These are phyloP conservation scores for Pipistrellus pygmaeus DNA, from an alignment of 2,797 vertebrate species.

Conservation along the genomic window DNA sequence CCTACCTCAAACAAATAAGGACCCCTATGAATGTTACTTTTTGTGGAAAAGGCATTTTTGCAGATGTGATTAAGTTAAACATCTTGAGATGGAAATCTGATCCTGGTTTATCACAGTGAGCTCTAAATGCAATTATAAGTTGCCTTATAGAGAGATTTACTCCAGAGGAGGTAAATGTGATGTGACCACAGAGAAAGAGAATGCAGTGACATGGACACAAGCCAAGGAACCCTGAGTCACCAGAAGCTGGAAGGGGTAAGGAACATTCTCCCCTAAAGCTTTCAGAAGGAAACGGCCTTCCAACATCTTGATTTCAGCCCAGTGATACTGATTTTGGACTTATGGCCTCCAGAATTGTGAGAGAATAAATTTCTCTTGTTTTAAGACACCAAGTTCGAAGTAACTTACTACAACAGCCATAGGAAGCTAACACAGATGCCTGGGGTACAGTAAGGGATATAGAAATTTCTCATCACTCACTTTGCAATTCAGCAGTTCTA, in stretches of 20 bases:
- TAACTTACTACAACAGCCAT: background rate
- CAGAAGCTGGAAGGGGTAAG: background rate
- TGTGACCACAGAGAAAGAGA: background rate
- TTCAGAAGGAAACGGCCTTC: background rate
- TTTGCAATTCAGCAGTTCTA: slow-evolving; percentile 8
- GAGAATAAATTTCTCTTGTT: background rate
- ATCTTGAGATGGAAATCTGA: background rate
- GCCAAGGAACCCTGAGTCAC: background rate
- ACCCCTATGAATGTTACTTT: background rate
- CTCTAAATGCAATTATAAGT: background rate
- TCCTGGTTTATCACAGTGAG: background rate
- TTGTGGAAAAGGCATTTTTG: background rate
- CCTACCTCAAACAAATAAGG: background rate
- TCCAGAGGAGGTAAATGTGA: background rate
- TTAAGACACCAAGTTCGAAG: background rate
- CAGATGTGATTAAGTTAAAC: background rate
- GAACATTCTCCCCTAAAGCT: background rate
- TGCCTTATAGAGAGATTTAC: background rate
- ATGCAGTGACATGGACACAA: background rate
- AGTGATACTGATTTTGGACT: background rate
- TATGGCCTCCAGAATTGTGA: background rate
- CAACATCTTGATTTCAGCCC: background rate
- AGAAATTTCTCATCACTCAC: background rate
- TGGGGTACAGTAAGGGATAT: background rate
- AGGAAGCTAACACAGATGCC: background rate